These are phyloP conservation scores for Strigamia maritima DNA, from an alignment of 2,888 invertebrate genomes.

Conservation along the genomic window DNA sequence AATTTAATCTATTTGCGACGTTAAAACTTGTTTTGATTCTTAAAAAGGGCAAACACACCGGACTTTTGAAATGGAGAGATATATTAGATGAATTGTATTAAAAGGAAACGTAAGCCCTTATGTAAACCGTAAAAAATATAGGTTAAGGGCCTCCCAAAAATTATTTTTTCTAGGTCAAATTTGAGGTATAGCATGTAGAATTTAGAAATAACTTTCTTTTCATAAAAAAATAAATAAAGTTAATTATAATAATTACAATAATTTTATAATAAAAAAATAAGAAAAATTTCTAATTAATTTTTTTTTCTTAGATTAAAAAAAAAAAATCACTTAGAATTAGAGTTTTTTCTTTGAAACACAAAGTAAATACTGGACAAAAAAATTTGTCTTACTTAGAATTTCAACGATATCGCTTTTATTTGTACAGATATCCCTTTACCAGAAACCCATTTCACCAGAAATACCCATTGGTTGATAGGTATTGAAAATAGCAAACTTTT, in stretches of 20 bases:
- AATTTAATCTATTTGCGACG: not conserved
- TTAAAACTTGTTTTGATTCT: not conserved
- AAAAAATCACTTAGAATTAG: not conserved
- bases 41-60: not conserved
- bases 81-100: not conserved
- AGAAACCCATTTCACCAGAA: not conserved
- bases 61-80: conserved; percentile 15
- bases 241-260: too few species aligned
- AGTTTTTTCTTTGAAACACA: too few species aligned
- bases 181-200: not conserved
- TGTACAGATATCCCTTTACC: not conserved
- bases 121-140: not conserved
- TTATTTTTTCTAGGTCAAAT: not conserved
- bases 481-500: not conserved
- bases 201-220: not conserved
- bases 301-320: too few species aligned
- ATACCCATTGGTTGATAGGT: not conserved
- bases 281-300: too few species aligned
- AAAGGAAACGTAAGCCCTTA: conserved; percentile 17
- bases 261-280: not conserved
- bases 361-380: too few species aligned
- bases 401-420: not conserved
- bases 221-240: not conserved
- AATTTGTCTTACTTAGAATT: too few species aligned
- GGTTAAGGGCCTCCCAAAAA: not conserved